Conservation (phyloP, 92 coral and sea anemone species). For the Palythoa grandis region DNA sequence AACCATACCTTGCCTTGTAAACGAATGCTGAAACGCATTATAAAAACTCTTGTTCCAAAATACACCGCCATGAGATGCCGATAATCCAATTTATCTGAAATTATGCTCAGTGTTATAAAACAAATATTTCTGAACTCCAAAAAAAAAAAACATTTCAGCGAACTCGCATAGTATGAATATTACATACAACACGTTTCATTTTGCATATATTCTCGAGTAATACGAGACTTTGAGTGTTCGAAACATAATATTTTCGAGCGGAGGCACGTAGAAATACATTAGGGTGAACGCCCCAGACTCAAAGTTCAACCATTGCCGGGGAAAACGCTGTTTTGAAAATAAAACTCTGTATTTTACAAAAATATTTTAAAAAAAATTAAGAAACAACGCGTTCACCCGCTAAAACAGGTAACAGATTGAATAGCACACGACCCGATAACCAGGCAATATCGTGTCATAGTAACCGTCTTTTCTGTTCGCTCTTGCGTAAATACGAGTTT, state of each 20-base stretch:
- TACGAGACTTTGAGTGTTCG: background rate
- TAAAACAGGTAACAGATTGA: constrained; percentile 10
- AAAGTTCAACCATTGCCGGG: background rate
- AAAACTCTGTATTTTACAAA: background rate
- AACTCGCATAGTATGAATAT: background rate
- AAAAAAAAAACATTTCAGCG: background rate
- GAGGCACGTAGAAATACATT: background rate
- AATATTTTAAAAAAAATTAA: constrained; percentile 7
- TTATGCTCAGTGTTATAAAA: background rate
- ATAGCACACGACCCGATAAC: background rate
- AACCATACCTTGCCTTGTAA: background rate
- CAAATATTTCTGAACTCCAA: background rate
- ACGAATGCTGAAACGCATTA: background rate
- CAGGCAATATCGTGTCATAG: constrained; percentile 32
- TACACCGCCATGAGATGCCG: background rate
- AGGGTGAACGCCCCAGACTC: constrained; percentile 19
- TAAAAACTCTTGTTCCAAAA: no score
- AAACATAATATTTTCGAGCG: background rate
- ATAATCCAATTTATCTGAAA: background rate
- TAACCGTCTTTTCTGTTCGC: constrained; percentile 6
- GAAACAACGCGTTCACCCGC: constrained; percentile 36
- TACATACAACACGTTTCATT: background rate
- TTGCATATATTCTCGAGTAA: background rate
- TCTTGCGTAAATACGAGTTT: background rate
- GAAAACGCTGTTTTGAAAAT: background rate